Evolutionary conservation across 2,888 invertebrate genomes (phyloP), one percentile per base, ranked within the genome.

Genomic region (Dryocosmus kuriphilus): DNA sequence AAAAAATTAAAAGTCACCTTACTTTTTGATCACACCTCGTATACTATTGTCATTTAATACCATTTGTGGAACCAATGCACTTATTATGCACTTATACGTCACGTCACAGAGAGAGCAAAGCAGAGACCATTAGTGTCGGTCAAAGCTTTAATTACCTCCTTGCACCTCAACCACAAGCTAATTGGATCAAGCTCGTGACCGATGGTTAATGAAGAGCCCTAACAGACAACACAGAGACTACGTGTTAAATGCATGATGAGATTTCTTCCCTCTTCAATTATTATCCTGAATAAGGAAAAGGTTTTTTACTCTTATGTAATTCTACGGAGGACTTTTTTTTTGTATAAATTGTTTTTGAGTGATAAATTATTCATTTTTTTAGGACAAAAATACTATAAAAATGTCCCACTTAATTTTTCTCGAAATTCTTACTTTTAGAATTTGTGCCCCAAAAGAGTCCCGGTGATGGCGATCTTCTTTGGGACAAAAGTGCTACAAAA

Each of bases 61-160:
- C 27, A n/a, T 71, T 51, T 51, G 11, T 27, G 27, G 30, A 30
- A 51, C 46, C 67, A 67, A 46, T 67, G 67, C 30, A 46, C 71
- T 71, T 71, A 71, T 71, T 67, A 41, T 67, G 41, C 24, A 71
- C 71, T 71, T 71, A 71, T 51, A 51, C 51, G 27, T 71, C 24
- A 51, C 30, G 11, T 71, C 71, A 51, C 51, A 71, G 71, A 71
- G 71, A 19, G 19, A 46, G 30, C 51, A 71, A 71, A 51, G 71
- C 46, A 71, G 30, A 30, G 71, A 46, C 46, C 71, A 30, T 71
- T 30, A 51, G 71, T 51, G 46, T 51, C n/a, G 71, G 71, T 71
- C 71, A 71, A 71, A 71, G 71, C 46, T 51, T 71, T 51, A 71
- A 71, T 71, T 51, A 71, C 71, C 16, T 71, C 71, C 46, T 71